Conservation (phyloP, 1,140 invertebrate species). For the Acromyrmex echinatior region DNA sequence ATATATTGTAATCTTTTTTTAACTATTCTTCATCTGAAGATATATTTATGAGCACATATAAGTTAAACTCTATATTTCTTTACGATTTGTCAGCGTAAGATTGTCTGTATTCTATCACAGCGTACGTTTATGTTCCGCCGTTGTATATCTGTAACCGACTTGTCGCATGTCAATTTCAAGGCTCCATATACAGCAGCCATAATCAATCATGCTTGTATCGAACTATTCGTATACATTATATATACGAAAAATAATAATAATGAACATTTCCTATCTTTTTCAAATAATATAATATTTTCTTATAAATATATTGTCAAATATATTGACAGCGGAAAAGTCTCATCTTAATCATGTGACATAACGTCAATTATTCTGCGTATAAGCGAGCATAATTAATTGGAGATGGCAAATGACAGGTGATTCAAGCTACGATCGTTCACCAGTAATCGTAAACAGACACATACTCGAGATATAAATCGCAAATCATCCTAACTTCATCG, state of each 20-base stretch:
- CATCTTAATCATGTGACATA: not conserved
- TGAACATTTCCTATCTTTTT: constrained; percentile 1
- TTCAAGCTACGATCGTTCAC: constrained; percentile 21
- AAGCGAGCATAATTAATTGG: constrained; percentile 64
- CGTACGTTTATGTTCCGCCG: not conserved
- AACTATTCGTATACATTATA: not conserved
- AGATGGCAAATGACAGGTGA: constrained; percentile 62
- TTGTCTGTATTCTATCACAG: constrained; percentile 25
- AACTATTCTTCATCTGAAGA: not conserved
- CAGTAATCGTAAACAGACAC: constrained; percentile 67
- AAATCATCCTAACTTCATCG: constrained; percentile 50
- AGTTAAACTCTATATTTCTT: constrained; percentile 6
- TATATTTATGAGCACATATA: not conserved
- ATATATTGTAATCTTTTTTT: not conserved
- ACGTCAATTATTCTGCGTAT: constrained; percentile 11
- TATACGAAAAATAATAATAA: not conserved
- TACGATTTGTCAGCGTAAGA: not conserved
- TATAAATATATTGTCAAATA: not conserved
- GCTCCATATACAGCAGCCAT: not conserved
- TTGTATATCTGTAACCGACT: constrained; percentile 4
- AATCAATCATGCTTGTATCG: not conserved
- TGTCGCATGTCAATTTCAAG: constrained; percentile 31
- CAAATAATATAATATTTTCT: not conserved
- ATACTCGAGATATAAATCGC: constrained; percentile 26
- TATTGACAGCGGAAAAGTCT: not conserved